Evolutionary conservation across 2,113 vertebrate species (phyloP).

Genomic region (Seriola dumerili): DNA sequence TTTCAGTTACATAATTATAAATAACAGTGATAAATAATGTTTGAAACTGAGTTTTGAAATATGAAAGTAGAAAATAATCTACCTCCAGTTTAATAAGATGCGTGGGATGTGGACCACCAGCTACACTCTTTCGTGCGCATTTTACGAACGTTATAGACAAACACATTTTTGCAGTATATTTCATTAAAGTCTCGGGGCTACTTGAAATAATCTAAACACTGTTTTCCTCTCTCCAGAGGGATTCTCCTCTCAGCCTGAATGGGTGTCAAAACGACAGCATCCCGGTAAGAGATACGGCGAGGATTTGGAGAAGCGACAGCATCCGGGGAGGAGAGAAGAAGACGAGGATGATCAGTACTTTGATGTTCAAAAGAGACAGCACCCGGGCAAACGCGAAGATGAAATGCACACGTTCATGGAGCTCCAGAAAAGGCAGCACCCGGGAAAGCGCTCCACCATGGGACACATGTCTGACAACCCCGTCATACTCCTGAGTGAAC

Average conservation of each 20-base stretch:
- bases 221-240: slow-evolving; percentile 76
- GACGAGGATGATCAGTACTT: slow-evolving; percentile 72
- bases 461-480: slow-evolving; percentile 77
- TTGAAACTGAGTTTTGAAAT: background rate
- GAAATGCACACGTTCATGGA: slow-evolving; percentile 71
- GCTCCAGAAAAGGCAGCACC: slow-evolving; percentile 87
- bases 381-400: slow-evolving; percentile 87
- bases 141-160: slow-evolving; percentile 37
- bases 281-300: slow-evolving; percentile 83
- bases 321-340: slow-evolving; percentile 87
- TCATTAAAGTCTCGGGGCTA: too few relatives aligned
- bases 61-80: fast-evolving
- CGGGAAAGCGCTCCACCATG: slow-evolving; percentile 82
- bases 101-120: background rate
- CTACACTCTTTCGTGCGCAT: slow-evolving; percentile 7
- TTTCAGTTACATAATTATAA: background rate
- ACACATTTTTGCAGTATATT: background rate
- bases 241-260: slow-evolving; percentile 73
- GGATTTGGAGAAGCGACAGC: slow-evolving; percentile 88
- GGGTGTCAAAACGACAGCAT: slow-evolving; percentile 88
- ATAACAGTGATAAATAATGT: background rate
- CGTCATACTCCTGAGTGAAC: slow-evolving; percentile 71
- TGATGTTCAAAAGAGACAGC: slow-evolving; percentile 81
- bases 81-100: background rate
- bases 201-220: background rate